These are phyloP conservation scores for Cacoxenus indagator DNA, from an alignment of 2,888 invertebrate species.

Conservation along the genomic window DNA sequence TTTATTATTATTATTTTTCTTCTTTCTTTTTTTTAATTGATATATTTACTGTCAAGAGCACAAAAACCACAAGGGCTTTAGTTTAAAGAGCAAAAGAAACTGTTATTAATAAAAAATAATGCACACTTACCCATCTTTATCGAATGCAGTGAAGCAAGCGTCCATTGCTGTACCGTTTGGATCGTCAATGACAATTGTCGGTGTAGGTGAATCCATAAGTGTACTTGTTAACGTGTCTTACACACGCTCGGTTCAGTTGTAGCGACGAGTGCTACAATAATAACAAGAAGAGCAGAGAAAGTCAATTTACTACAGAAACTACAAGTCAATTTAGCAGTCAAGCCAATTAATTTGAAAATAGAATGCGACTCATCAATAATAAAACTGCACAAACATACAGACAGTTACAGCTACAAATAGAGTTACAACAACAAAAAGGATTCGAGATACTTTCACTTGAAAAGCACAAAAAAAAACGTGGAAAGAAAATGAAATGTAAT, in stretches of 20 bases:
- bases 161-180: conserved; percentile 81
- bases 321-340: conserved; percentile 23
- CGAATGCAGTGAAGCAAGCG: conserved; percentile 91
- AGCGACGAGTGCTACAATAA: neutral
- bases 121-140: conserved; percentile 84
- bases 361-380: conserved; percentile 60
- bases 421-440: neutral
- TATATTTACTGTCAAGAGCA: conserved; percentile 12
- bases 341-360: conserved; percentile 32
- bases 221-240: neutral
- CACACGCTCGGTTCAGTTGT: neutral
- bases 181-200: conserved; percentile 72
- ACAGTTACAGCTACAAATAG: neutral
- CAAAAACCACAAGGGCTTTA: neutral
- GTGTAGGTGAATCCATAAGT: conserved; percentile 69
- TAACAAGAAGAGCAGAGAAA: neutral
- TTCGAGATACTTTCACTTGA: neutral
- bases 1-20: neutral
- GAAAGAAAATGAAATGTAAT: neutral
- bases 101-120: neutral
- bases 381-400: conserved; percentile 27
- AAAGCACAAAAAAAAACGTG: neutral
- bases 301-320: too few species aligned
- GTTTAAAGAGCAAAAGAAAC: neutral
- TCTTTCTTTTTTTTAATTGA: conserved; percentile 14